Evolutionary conservation across 2,797 vertebrate genomes (phyloP), one percentile per base, ranked within the genome.

Genomic region (Chloroceryle inda): DNA sequence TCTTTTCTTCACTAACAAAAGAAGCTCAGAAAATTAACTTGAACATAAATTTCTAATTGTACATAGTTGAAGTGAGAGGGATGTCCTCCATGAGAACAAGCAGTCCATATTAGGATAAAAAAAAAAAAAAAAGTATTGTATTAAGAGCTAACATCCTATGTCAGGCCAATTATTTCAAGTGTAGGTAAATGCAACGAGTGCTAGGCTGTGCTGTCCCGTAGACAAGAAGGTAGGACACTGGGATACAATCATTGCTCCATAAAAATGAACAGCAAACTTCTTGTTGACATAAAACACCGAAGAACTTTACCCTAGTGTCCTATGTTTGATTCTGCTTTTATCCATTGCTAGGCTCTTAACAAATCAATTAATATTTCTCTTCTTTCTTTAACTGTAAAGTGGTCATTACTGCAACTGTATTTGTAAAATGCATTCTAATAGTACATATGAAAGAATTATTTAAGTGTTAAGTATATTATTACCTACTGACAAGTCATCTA

Each of bases 381-480:
- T 58, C 58, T 78, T 84, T 86, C 17, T 53, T 33, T 53, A 50
- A 16, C 16, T 82, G 31, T 56, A 87, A 80, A 88, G n/a, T 56
- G 47, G 52, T 69, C 55, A 77, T 87, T 82, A 61, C 38, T 71
- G 38, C 33, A 11, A 71, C 19, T 26, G 23, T 40, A 73, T 76
- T 88, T 85, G 20, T 67, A 89, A 92, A 94, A 92, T 77, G 27
- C 10, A 82, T 85, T 74, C 52, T 85, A 82, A 69, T 44, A 67
- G 40, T n/a, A 85, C 2, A 0, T 13, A 67, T 15, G 63, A 87
- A 75, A 58, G 9, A 92, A 82, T 52, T 79, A 83, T 87, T 91
- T 89, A 79, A 89, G 26, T 50, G 38, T 45, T 84, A 81, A 92
- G 62, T 75, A 81, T 63, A 74, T 87, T 84, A 72, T 93, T 89